Evolutionary conservation across 2,888 invertebrate species (phyloP).

Genomic region (Fabriciana adippe): DNA sequence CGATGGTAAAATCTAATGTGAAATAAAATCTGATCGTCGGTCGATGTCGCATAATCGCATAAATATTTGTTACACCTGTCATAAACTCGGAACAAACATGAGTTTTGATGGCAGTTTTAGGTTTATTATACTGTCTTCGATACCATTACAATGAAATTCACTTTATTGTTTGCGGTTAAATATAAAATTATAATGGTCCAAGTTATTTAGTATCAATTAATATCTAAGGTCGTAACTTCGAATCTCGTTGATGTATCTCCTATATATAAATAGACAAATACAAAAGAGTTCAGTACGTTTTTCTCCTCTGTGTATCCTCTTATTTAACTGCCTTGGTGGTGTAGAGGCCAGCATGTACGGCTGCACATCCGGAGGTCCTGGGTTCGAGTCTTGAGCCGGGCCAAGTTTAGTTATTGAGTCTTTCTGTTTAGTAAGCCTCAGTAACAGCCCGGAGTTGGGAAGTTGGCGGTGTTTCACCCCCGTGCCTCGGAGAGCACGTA

Average conservation of each 20-base stretch:
- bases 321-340: too few species aligned
- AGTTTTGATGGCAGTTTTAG: constrained; percentile 18
- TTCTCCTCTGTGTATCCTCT: too few species aligned
- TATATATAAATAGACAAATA: too few species aligned
- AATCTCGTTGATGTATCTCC: neutral
- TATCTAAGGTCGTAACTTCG: neutral
- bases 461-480: too few species aligned
- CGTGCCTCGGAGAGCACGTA: too few species aligned
- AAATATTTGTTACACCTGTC: constrained; percentile 22
- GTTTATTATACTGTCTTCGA: constrained; percentile 20
- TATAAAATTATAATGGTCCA: constrained; percentile 1
- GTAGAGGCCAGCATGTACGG: too few species aligned
- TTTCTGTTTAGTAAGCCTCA: too few species aligned
- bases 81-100: constrained; percentile 21
- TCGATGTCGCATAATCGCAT: constrained; percentile 10
- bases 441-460: too few species aligned
- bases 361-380: too few species aligned
- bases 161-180: constrained; percentile 2
- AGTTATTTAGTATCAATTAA: neutral
- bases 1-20: neutral
- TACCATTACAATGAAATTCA: constrained; percentile 4
- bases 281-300: too few species aligned
- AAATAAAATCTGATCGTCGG: neutral
- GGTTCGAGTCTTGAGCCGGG: too few species aligned
- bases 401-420: too few species aligned